Evolutionary conservation across 2,888 invertebrate genomes (phyloP).

Genomic region (Drosophila eohydei): DNA sequence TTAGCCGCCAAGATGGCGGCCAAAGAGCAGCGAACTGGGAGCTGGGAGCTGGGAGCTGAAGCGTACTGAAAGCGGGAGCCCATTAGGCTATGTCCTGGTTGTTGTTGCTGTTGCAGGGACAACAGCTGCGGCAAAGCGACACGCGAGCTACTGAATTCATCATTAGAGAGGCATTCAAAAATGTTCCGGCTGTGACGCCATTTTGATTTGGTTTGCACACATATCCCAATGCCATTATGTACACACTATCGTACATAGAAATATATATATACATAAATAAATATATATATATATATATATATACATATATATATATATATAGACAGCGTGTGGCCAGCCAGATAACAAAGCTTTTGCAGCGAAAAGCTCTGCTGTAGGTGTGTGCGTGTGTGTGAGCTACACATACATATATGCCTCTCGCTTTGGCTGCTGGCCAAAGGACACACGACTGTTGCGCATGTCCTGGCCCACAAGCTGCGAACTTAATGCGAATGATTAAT

Average conservation of each 20-base stretch:
- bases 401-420: slow-evolving; percentile 59
- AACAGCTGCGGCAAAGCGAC: slow-evolving; percentile 82
- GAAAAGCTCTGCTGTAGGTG: slow-evolving; percentile 33
- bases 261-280: slow-evolving; percentile 2
- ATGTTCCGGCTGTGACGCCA: slow-evolving; percentile 58
- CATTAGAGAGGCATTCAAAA: slow-evolving; percentile 44
- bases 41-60: slow-evolving; percentile 3
- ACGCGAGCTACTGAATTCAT: slow-evolving; percentile 49
- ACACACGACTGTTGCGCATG: slow-evolving; percentile 78
- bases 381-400: slow-evolving; percentile 1
- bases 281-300: background rate
- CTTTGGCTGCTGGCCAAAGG: slow-evolving; percentile 53
- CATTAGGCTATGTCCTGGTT: slow-evolving; percentile 63
- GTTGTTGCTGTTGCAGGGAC: slow-evolving; percentile 37
- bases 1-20: slow-evolving; percentile 70
- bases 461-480: slow-evolving; percentile 67
- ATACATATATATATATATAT: slow-evolving; percentile 7
- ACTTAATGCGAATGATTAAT: slow-evolving; percentile 80
- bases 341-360: slow-evolving; percentile 64
- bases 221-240: slow-evolving; percentile 25
- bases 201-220: slow-evolving; percentile 65
- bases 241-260: slow-evolving; percentile 4
- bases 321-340: slow-evolving; percentile 60
- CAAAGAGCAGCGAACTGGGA: slow-evolving; percentile 9
- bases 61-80: slow-evolving; percentile 33